Base-by-base conservation (phyloP, 1,140 invertebrate genomes). In the Parasteatoda tepidariorum region DNA sequence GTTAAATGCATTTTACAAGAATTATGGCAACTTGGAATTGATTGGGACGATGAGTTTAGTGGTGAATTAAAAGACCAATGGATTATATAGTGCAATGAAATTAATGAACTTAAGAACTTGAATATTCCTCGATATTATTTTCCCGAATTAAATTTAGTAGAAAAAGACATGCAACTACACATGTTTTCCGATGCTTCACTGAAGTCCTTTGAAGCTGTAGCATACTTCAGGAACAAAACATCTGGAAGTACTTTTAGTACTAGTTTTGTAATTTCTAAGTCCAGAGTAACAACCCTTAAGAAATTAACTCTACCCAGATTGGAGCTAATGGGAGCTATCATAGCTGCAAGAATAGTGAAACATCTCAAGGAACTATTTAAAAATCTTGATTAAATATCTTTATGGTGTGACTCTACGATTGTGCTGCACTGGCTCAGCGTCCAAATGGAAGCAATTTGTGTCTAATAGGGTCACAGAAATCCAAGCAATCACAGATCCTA, bases 361-460 rank as follows among this genome's bases (percentile, higher is more conserved):
- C 18, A 48, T 38, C 30, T 33, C 15, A 55, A 64, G 15, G 15
- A 38, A 38, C 34, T 62, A 24, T 76, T 76, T 48, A 61, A 34
- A 33, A 34, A 30, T 28, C 22, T 34, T 26, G 18, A 33, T 31
- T 61, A 34, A 31, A 18, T 66, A 15, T 18, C 34, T 41, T 54
- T 78, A 31, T 78, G 61, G 61, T 38, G 38, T 31, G 61, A 78
- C 34, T 54, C 38, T 5, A 54, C 74, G 5, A 78, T 78, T 48
- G 74, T 78, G 30, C 59, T 75, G 1, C 55, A 74, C 22, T 74
- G 71, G 71, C 55, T 59, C 71, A 57, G 28, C 71, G 18, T 15
- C 54, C 6, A 57, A 59, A 33, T 59, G 24, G 2, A 74, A 74
- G n/a, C 68, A 24, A 9, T 74, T 74, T 33, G 54, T 74, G 34